Conservation (phyloP, 2,113 vertebrate species). For the Turdus rufiventris region DNA sequence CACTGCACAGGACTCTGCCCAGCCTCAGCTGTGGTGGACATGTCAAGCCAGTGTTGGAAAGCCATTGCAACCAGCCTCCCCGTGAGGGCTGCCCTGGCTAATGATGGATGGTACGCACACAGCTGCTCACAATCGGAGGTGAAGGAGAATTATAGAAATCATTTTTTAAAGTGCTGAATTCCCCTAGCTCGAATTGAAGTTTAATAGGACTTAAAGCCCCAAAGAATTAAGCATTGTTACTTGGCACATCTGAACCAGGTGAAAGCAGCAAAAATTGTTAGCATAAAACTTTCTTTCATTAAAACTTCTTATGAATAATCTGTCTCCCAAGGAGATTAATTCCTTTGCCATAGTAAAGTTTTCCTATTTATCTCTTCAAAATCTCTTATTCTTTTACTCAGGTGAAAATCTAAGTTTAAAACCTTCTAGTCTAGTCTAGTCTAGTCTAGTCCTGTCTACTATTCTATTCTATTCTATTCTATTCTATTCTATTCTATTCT, state of each 20-base stretch:
- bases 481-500: not conserved
- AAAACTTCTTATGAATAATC: not conserved
- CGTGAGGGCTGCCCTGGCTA: not conserved
- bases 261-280: not conserved
- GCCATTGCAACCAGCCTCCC: not conserved
- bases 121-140: not conserved
- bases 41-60: rapidly evolving
- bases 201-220: not conserved
- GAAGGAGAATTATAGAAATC: not conserved
- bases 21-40: rapidly evolving
- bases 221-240: not conserved
- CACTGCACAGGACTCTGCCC: no score
- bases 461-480: not conserved
- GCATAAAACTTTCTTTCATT: not conserved
- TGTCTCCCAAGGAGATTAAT: not conserved
- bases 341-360: not conserved
- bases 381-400: not conserved
- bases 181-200: not conserved
- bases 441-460: not conserved
- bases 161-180: not conserved
- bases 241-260: not conserved
- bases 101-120: not conserved
- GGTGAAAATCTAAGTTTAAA: not conserved
- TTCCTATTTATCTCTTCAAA: not conserved
- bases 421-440: not conserved